Base-by-base conservation (phyloP, 2,888 invertebrate genomes). In the Toxonevra muliebris region DNA sequence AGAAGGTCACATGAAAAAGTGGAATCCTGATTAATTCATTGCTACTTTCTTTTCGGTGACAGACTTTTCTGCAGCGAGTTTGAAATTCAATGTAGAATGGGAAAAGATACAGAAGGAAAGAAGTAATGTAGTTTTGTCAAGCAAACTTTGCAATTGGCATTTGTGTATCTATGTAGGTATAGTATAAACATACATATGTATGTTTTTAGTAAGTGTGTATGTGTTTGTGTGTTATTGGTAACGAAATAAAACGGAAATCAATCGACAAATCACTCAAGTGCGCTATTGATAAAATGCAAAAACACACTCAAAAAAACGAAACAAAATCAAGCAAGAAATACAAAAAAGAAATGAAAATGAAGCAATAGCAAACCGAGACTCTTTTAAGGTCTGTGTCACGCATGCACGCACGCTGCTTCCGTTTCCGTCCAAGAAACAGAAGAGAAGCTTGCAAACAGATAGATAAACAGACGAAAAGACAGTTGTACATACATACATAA, bases 241-340 rank as follows among this genome's bases (percentile, higher is more conserved):
- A 71, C 58, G 59, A 20, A 67, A 66, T 64, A 62, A 71, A 71
- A 64, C 69, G 74, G 76, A 82, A 81, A 81, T 81, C 81, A 81
- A 81, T 81, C 79, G 81, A 76, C 80, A 80, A 81, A 82, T 82
- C 81, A 80, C 81, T 82, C 77, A 76, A 81, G 77, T 81, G 82
- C 30, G 55, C 55, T 50, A 41, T 48, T 66, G 55, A 61, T 17
- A 61, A 50, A 53, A 13, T 48, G 8, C 40, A 61, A 61, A 10
- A 20, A 13, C 20, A 30, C 45, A 20, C 20, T 43, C 48, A 52
- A 41, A 9, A 48, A 42, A 30, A 54, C 11, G 12, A 15, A 10
- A 42, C 41, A 41, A 48, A 40, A 11, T 17, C 20, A 1, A 13
- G 12, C 43, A 7, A 10, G 50, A 41, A 15, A 52, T n/a, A n/a